Base-by-base conservation (phyloP, 1,140 invertebrate species). In the Hyposmocoma kahamanoa region DNA sequence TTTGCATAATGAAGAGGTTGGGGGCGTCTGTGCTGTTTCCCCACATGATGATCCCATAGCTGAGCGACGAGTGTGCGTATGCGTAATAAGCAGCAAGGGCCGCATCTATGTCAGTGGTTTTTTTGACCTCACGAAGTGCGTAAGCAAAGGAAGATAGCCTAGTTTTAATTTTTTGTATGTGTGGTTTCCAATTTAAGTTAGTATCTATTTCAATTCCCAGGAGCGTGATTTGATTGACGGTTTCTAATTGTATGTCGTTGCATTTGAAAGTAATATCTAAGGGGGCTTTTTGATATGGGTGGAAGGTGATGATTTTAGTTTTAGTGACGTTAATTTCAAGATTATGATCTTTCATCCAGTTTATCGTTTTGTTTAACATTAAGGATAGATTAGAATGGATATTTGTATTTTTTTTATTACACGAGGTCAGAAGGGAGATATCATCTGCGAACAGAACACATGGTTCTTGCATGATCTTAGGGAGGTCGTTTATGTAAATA, bases 181-280 rank as follows among this genome's bases (percentile, higher is more conserved):
- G 41, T 42, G 20, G 3, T 11, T 42, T 42, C 41, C 41, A 42
- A 15, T 42, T 22, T 22, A 42, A 13, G 20, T 42, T 11, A 11
- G 17, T 22, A 42, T 42, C 41, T 9, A 42, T 42, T 11, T 20
- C 15, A 22, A 42, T 2, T 2, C 41, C 41, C 2, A 42, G 41
- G 3, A 42, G 20, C n/a, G 41, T n/a, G 13, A 42, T 10, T 9
- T 22, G 10, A n/a, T 22, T 18, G 3, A 42, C 41, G 3, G 4
- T 11, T 13, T 42, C 41, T 22, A 42, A 24, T n/a, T 22, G 3
- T n/a, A 13, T 22, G 13, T 42, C 24, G 18, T 42, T 22, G 17
- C 13, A 42, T 18, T 3, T n/a, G 17, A 22, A 22, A 24, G 22
- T 24, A 22, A 42, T 5, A 11, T 22, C 2, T 42, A 22, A 24